phyloP scores from a whole-genome alignment of 1,140 invertebrate species.

The Nebria ingens region DNA sequence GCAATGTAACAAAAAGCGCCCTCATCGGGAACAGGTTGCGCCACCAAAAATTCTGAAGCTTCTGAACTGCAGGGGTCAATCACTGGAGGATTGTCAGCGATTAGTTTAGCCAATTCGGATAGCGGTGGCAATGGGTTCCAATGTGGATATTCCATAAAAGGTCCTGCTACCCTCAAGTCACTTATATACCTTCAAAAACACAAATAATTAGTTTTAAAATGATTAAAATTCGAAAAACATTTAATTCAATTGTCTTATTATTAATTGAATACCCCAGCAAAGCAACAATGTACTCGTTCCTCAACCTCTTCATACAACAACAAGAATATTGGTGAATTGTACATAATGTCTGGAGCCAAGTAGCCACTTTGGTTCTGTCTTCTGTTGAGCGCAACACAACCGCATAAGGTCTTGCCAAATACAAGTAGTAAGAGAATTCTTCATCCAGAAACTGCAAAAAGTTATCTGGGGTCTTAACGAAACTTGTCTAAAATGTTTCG shows the following conservation, averaged over 20 bases:
- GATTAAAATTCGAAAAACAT: no score
- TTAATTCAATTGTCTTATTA: no score
- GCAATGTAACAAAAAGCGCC: slow-evolving; percentile 42
- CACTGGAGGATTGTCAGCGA: slow-evolving; percentile 30
- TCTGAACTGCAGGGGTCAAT: slow-evolving; percentile 34
- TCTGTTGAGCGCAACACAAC: slow-evolving; percentile 25
- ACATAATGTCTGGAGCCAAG: slow-evolving; percentile 36
- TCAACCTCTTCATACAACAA: slow-evolving; percentile 34
- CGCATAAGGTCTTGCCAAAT: slow-evolving; percentile 33
- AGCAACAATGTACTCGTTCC: slow-evolving; percentile 39
- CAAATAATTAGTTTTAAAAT: no score
- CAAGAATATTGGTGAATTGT: slow-evolving; percentile 30
- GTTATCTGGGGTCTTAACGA: no score
- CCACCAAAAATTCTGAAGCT: slow-evolving; percentile 34
- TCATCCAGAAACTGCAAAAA: slow-evolving; percentile 30
- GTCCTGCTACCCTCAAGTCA: slow-evolving; percentile 30
- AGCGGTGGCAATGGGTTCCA: slow-evolving; percentile 30
- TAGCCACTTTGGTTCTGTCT: slow-evolving; percentile 32
- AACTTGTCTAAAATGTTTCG: no score
- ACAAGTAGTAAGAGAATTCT: slow-evolving; percentile 36
- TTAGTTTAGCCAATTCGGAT: slow-evolving; percentile 30
- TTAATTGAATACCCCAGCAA: slow-evolving; percentile 35
- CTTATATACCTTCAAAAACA: slow-evolving; percentile 23
- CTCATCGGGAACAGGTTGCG: slow-evolving; percentile 34
- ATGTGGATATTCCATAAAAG: slow-evolving; percentile 35